Conservation (phyloP, 2,113 vertebrate genomes). For the Pachyramphus minor region DNA sequence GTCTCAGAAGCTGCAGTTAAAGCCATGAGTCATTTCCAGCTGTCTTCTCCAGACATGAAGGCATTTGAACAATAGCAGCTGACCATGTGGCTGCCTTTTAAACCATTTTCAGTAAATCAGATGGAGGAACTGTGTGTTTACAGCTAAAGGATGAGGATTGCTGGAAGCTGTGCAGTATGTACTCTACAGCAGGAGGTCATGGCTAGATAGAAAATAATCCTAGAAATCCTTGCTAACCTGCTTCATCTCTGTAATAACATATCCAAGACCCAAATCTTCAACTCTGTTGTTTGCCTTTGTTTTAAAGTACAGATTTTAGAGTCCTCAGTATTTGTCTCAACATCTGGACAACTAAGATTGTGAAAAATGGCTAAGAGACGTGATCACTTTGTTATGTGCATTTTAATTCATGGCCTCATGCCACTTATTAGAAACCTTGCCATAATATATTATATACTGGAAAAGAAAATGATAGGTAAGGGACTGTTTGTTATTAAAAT, state of each 20-base stretch:
- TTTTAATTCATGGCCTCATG: background rate
- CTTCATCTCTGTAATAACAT: background rate
- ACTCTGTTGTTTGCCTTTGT: background rate
- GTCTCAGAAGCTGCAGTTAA: background rate
- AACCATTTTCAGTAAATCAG: constrained; percentile 45
- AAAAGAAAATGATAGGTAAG: background rate
- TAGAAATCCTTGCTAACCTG: constrained; percentile 7
- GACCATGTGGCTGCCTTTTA: background rate
- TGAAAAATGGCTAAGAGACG: background rate
- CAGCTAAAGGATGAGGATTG: background rate
- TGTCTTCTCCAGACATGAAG: constrained; percentile 49
- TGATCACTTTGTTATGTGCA: background rate
- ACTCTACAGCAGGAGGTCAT: background rate
- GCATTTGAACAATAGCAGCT: constrained; percentile 61
- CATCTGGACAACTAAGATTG: background rate
- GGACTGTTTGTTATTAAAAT: background rate
- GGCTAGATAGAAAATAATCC: background rate
- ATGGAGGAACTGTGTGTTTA: background rate
- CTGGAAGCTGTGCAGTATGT: background rate
- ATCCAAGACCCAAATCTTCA: background rate
- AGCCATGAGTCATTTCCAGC: constrained; percentile 49
- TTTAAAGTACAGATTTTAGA: background rate
- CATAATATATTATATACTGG: background rate
- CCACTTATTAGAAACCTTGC: background rate
- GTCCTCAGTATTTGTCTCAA: background rate